Percentiles rank a stretch among this genome's conserved stretches.
phyloP scores from a whole-genome alignment of 2,888 invertebrate species.

The Microdon myrmicae region DNA sequence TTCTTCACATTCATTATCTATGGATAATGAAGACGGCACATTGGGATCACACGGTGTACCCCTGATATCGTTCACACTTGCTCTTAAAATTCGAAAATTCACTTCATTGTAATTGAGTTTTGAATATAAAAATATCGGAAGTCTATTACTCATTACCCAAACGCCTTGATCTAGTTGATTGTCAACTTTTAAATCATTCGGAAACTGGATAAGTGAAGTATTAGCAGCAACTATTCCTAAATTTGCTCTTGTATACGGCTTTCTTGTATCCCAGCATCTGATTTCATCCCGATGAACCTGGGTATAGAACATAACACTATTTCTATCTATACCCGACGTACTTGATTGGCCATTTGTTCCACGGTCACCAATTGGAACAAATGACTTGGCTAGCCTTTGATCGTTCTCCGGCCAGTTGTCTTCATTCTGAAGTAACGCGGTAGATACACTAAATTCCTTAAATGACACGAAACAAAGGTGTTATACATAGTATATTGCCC shows the following conservation, averaged over 20 bases:
- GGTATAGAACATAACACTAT: slow-evolving; percentile 80
- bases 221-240: slow-evolving; percentile 65
- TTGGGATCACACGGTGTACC: slow-evolving; percentile 78
- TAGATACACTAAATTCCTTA: slow-evolving; percentile 77
- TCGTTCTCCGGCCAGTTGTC: slow-evolving; percentile 65
- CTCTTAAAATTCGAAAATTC: slow-evolving; percentile 80
- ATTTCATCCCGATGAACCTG: slow-evolving; percentile 80
- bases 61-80: slow-evolving; percentile 72
- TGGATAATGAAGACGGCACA: no score
- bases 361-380: slow-evolving; percentile 67
- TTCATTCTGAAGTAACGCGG: slow-evolving; percentile 74
- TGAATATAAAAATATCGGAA: slow-evolving; percentile 79
- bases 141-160: slow-evolving; percentile 80
- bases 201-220: slow-evolving; percentile 76
- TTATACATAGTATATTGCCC: neutral
- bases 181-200: slow-evolving; percentile 84
- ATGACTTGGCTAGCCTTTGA: slow-evolving; percentile 60
- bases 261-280: slow-evolving; percentile 83
- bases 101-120: slow-evolving; percentile 73
- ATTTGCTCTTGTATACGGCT: slow-evolving; percentile 74
- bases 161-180: slow-evolving; percentile 73
- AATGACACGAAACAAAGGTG: neutral
- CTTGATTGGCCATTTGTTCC: slow-evolving; percentile 77
- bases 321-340: slow-evolving; percentile 76
- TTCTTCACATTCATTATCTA: no score